Base-by-base conservation (phyloP, 2,797 vertebrate species). In the Kryptopterus vitreolus region DNA sequence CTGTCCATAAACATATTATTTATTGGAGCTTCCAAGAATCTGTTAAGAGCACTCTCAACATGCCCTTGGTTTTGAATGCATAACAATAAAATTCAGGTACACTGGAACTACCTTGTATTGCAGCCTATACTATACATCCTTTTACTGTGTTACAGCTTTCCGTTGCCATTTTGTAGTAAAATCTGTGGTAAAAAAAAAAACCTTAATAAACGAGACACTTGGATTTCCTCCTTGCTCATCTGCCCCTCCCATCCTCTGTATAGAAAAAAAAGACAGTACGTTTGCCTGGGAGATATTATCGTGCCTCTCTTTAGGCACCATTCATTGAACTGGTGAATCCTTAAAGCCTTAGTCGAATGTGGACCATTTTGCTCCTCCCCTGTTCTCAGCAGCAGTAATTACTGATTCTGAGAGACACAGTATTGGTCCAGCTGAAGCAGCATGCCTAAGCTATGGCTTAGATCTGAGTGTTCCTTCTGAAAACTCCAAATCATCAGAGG, bases 381-480 rank as follows among this genome's bases (percentile, higher is more conserved):
- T 38, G 12, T 63, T 71, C 62, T 29, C 38, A 74, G 77, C 50
- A 29, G 35, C 35, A 71, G 77, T 83, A 88, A 88, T 86, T 85
- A 83, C 71, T 78, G 57, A 81, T 82, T 82, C 61, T 82, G 82
- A 82, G 81, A 85, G 77, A 78, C 63, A 78, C 61, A 82, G 79
- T 82, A 82, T 85, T 81, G 20, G 63, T 74, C 35, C 62, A 26
- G 15, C 52, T 50, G 78, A 86, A 85, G 68, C 38, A 53, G 20
- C 61, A 68, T 43, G 2, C 76, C 72, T 69, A 73, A 63, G 58
- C 61, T 43, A 46, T 43, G 48, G 73, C 46, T 77, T 20, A 53
- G 80, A 80, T 82, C 65, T 50, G 55, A 79, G 31, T 15, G 52
- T 22, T 76, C 70, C 24, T 38, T 38, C 75, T 63, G 22, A n/a